Percentiles rank a stretch among this genome's conserved stretches.
Evolutionary conservation across 2,113 vertebrate genomes (phyloP).

Genomic region (Charina bottae): DNA sequence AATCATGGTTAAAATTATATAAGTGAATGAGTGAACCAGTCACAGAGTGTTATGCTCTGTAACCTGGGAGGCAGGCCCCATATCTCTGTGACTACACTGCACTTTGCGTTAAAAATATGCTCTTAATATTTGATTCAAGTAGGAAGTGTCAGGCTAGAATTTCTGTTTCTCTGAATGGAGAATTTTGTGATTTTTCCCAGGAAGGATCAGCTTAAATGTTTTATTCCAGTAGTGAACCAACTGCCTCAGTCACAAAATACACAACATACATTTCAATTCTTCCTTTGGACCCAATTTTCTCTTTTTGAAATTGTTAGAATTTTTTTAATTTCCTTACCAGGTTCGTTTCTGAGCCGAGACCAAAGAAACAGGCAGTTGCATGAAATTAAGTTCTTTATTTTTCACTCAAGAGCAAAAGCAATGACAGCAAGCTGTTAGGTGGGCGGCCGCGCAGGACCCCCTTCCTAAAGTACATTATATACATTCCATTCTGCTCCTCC

Average conservation of each 20-base stretch:
- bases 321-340: no score
- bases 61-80: background rate
- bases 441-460: no score
- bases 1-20: background rate
- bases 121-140: background rate
- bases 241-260: background rate
- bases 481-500: no score
- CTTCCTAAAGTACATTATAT: no score
- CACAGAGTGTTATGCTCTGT: background rate
- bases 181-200: background rate
- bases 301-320: no score
- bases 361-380: no score
- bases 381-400: no score
- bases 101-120: background rate
- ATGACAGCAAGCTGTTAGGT: no score
- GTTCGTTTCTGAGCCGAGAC: no score
- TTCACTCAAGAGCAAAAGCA: no score
- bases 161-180: background rate
- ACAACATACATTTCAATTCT: background rate
- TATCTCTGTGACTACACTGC: background rate
- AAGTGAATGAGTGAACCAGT: background rate
- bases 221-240: background rate
- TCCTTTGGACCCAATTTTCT: background rate
- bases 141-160: background rate
- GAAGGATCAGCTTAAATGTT: background rate